Percentiles rank a stretch among this genome's conserved stretches.
phyloP scores from a whole-genome alignment of 2,888 invertebrate species.

The Blera fallax region DNA sequence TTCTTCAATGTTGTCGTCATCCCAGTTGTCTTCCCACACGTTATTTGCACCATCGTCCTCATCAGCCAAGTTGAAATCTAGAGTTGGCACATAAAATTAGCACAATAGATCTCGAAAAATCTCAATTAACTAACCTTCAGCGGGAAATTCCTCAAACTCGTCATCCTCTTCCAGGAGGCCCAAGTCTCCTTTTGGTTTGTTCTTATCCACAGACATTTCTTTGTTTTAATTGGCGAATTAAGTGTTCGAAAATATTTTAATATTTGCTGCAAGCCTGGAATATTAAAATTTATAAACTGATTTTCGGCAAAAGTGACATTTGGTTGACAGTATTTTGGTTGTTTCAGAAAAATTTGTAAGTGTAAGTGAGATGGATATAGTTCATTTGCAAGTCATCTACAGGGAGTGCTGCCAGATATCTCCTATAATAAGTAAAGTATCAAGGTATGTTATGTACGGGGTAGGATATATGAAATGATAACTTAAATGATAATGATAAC shows the following conservation, averaged over 20 bases:
- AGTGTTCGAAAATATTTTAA: not conserved
- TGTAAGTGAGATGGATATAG: constrained; percentile 9
- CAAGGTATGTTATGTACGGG: not conserved
- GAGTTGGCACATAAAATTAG: not conserved
- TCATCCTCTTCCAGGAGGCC: constrained; percentile 98
- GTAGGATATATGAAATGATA: not conserved
- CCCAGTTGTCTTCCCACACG: constrained; percentile 99
- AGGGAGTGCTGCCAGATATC: constrained; percentile 33
- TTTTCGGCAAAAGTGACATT: not conserved
- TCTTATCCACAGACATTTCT: constrained; percentile 80
- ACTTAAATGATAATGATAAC: not conserved
- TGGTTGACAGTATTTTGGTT: not conserved
- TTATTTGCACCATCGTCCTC: constrained; percentile 97
- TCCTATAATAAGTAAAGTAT: not conserved
- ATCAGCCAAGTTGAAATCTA: constrained; percentile 92
- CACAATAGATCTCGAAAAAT: constrained; percentile 41
- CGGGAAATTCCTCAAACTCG: constrained; percentile 99
- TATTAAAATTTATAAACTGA: not conserved
- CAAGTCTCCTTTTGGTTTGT: constrained; percentile 91
- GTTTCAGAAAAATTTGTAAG: too few relatives aligned
- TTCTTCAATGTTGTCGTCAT: constrained; percentile 99
- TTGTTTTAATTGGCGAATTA: not conserved
- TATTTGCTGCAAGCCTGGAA: not conserved
- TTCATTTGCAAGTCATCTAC: constrained; percentile 17
- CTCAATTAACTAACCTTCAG: constrained; percentile 89